These are phyloP conservation scores for Epizoanthus illoricatus DNA, from an alignment of 92 coral and sea anemone genomes.

Conservation along the genomic window DNA sequence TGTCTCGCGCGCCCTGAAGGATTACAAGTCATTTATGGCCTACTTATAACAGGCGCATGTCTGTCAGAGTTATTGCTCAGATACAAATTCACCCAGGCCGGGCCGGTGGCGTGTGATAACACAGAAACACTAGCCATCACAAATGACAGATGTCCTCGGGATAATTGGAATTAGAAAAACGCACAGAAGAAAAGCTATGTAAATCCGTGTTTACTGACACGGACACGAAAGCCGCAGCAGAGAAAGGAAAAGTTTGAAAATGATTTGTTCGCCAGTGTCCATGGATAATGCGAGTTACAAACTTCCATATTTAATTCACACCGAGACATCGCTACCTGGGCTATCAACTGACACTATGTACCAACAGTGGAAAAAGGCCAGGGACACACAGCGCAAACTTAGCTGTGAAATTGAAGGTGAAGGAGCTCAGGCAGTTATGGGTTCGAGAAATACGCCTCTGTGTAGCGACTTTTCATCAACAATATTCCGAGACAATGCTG, in stretches of 20 bases:
- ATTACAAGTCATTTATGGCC: neutral
- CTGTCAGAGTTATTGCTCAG: neutral
- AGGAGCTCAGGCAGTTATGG: neutral
- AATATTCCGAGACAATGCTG: constrained; percentile 12
- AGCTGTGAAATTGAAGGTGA: neutral
- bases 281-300: constrained; percentile 14
- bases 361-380: constrained; percentile 7
- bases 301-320: neutral
- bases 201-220: constrained; percentile 42
- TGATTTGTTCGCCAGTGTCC: constrained; percentile 22
- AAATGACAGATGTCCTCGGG: constrained; percentile 27
- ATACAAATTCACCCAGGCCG: neutral
- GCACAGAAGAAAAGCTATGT: constrained; percentile 33
- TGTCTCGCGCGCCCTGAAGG: neutral
- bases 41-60: neutral
- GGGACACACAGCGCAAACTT: neutral
- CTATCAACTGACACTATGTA: neutral
- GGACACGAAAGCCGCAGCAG: constrained; percentile 36
- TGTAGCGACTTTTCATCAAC: neutral
- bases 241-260: constrained; percentile 28
- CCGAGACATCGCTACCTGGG: neutral
- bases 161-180: constrained; percentile 38
- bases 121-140: constrained; percentile 3
- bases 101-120: neutral
- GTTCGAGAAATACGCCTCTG: neutral